Base-by-base conservation (phyloP, 2,888 invertebrate genomes). In the Ophion ellenae region DNA sequence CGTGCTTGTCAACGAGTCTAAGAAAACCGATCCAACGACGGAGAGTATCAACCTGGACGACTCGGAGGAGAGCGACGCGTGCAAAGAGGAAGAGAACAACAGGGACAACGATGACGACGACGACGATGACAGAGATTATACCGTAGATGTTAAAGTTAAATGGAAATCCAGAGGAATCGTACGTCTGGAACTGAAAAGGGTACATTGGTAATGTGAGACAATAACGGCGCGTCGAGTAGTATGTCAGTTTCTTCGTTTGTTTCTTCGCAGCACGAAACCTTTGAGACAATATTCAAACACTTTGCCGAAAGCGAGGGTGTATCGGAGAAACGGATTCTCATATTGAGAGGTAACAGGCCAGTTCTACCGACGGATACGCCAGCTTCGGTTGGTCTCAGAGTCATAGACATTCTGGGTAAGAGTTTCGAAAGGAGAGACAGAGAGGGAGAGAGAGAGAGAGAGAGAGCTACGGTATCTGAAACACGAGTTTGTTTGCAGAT, bases 321-420 rank as follows among this genome's bases (percentile, higher is more conserved):
- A 59, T 53, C 87, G 10, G 82, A 86, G 67, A 82, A 87, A 32
- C 86, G 84, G 61, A 83, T 86, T 71, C 61, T 87, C 7, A 57
- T 88, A 32, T 28, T 78, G 20, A 71, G 61, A 24, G 78, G 75
- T 11, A 63, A 67, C 32, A 84, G 53, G n/a, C 28, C 77, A 2
- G 69, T 88, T 20, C 17, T 70, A 7, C 80, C 67, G 63, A 70
- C 71, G 14, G 88, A 88, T 67, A 88, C 88, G 10, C 88, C 88
- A 1, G 88, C 82, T 14, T 88, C 88, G 36, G 59, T 88, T 28
- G 75, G 85, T 14, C 63, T 88, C 10, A 84, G 66, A 64, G 84
- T 87, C 20, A 81, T 88, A 74, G 87, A 88, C 77, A 82, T 87
- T 69, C 82, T 88, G 10, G 88, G 88, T 88, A 73, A 83, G 59